Conservation (phyloP, 2,113 vertebrate genomes). For the Brachyhypopomus occidentalis region DNA sequence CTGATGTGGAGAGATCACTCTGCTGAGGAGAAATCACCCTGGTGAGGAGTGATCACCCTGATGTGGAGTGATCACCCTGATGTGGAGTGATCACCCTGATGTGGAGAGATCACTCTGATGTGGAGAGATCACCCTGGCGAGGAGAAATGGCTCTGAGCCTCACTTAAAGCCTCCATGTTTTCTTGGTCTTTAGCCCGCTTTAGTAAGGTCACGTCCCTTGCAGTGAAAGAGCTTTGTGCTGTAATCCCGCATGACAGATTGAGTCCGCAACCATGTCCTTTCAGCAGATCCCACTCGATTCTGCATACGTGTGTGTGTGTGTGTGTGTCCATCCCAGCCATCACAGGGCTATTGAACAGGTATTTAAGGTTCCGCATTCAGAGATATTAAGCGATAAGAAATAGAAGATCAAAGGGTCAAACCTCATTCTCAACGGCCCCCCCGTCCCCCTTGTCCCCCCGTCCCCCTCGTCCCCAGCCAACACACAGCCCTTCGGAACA, state of each 20-base stretch:
- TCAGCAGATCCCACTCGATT: slow-evolving; percentile 45
- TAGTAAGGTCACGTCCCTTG: slow-evolving; percentile 71
- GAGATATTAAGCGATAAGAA: background rate
- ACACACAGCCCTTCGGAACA: slow-evolving; percentile 47
- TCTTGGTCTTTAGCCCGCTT: slow-evolving; percentile 38
- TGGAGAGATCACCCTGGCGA: no score
- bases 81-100: no score
- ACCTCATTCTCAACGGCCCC: background rate
- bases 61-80: no score
- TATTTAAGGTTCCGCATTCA: background rate
- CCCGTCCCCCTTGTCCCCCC: background rate
- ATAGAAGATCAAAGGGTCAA: background rate
- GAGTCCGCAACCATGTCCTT: slow-evolving; percentile 67
- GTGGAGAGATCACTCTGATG: no score
- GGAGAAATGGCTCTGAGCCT: slow-evolving; percentile 52
- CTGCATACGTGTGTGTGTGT: slow-evolving; percentile 7
- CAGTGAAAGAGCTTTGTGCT: slow-evolving; percentile 71
- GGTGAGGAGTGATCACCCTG: no score
- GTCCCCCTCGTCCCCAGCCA: background rate
- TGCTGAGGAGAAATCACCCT: no score
- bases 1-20: no score
- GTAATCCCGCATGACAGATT: slow-evolving; percentile 78
- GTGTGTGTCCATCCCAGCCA: slow-evolving; percentile 23
- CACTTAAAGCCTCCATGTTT: slow-evolving; percentile 67
- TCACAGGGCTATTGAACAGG: slow-evolving; percentile 14